phyloP scores from a whole-genome alignment of 2,888 invertebrate species.

The Nomada ferruginata region DNA sequence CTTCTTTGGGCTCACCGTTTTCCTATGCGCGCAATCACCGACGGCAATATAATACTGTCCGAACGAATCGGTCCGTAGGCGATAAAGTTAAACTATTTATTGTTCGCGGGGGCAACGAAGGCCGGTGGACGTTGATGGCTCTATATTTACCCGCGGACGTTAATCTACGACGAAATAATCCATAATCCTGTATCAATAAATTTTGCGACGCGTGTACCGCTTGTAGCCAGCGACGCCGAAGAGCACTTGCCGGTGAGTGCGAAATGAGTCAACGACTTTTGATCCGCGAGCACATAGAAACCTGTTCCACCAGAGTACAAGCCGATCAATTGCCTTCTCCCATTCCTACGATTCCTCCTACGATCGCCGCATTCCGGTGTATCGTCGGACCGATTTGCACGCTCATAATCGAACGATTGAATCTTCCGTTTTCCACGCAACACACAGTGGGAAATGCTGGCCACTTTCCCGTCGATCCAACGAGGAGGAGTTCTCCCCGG shows the following conservation, averaged over 20 bases:
- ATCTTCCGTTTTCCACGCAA: conserved; percentile 23
- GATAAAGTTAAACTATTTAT: conserved; percentile 66
- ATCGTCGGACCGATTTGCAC: conserved; percentile 54
- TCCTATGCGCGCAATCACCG: conserved; percentile 19
- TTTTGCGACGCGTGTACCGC: conserved; percentile 50
- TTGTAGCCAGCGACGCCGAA: conserved; percentile 45
- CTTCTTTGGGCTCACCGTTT: conserved; percentile 23
- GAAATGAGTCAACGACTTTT: conserved; percentile 80
- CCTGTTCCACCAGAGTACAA: conserved; percentile 69
- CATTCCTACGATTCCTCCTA: conserved; percentile 69
- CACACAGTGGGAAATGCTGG: neutral
- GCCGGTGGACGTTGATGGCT: conserved; percentile 62
- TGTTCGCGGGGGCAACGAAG: conserved; percentile 26
- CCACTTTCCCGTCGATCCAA: conserved; percentile 17
- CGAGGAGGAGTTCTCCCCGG: neutral
- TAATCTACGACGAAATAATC: conserved; percentile 68
- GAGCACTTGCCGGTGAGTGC: conserved; percentile 64
- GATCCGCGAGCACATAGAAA: conserved; percentile 72
- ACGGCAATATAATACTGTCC: conserved; percentile 31
- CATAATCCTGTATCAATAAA: conserved; percentile 68
- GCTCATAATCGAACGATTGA: conserved; percentile 47
- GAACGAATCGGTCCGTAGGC: conserved; percentile 42
- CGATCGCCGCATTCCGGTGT: conserved; percentile 63
- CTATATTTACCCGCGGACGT: conserved; percentile 63
- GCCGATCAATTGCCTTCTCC: conserved; percentile 71